phyloP scores from a whole-genome alignment of 2,888 invertebrate genomes.

The Apamea sordens region DNA sequence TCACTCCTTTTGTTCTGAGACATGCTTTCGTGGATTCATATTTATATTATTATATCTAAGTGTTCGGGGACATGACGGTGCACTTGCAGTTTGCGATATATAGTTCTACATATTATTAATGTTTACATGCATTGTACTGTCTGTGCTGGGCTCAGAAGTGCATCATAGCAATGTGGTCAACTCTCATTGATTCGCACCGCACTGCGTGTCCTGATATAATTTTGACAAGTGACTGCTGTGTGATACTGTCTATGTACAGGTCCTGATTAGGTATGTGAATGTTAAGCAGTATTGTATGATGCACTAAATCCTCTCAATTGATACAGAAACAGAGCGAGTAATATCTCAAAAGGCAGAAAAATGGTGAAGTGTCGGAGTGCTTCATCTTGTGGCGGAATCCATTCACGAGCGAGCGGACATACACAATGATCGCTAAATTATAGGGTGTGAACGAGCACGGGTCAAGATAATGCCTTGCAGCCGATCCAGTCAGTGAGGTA shows the following conservation, averaged over 20 bases:
- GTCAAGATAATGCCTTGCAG: constrained; percentile 88
- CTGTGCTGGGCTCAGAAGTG: constrained; percentile 87
- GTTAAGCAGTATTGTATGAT: constrained; percentile 84
- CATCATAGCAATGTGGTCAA: constrained; percentile 86
- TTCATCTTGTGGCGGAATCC: constrained; percentile 85
- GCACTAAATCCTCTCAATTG: constrained; percentile 86
- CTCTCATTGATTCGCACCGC: constrained; percentile 73
- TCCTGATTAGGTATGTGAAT: constrained; percentile 68
- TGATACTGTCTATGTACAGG: constrained; percentile 59
- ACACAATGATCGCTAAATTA: constrained; percentile 89
- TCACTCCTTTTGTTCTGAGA: constrained; percentile 88
- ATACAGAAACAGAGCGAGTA: constrained; percentile 84
- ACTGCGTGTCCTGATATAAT: constrained; percentile 64
- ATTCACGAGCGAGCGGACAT: constrained; percentile 89
- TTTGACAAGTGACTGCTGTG: constrained; percentile 65
- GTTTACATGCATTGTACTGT: constrained; percentile 86
- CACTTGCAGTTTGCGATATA: constrained; percentile 87
- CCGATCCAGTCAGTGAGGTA: constrained; percentile 90
- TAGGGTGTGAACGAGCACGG: constrained; percentile 89
- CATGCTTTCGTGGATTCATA: constrained; percentile 89
- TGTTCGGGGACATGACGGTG: constrained; percentile 86
- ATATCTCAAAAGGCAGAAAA: constrained; percentile 86
- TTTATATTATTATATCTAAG: constrained; percentile 78
- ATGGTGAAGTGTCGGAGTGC: constrained; percentile 88
- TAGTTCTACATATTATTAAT: constrained; percentile 84